phyloP scores from a whole-genome alignment of 2,888 invertebrate species.

The Cheilosia scutellata region DNA sequence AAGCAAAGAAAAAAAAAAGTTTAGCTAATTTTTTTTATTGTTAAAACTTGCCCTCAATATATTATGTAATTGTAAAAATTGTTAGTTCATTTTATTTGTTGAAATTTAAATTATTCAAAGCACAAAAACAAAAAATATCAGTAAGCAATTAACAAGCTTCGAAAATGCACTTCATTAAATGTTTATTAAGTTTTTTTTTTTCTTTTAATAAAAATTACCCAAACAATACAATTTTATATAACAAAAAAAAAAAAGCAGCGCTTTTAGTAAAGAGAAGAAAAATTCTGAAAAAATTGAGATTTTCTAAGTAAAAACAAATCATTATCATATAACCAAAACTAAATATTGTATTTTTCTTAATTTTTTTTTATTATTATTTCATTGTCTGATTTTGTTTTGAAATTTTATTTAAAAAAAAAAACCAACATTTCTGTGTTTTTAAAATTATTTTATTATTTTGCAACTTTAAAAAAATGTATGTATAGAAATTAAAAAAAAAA shows the following conservation, averaged over 20 bases:
- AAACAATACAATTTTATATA: constrained; percentile 28
- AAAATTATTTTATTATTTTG: constrained; percentile 37
- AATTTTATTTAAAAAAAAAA: constrained; percentile 60
- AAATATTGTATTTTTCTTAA: constrained; percentile 70
- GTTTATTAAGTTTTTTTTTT: constrained; percentile 48
- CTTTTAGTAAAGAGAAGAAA: constrained; percentile 41
- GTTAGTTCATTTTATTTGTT: constrained; percentile 63
- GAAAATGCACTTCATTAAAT: constrained; percentile 64
- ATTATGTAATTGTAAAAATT: constrained; percentile 40
- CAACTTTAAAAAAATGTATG: constrained; percentile 46
- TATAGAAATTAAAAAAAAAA: constrained; percentile 47
- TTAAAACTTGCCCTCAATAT: constrained; percentile 50
- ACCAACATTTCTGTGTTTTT: constrained; percentile 47
- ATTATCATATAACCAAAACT: constrained; percentile 42
- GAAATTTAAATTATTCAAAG: constrained; percentile 61
- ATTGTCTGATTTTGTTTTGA: constrained; percentile 54
- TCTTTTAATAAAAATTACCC: constrained; percentile 14
- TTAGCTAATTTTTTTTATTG: constrained; percentile 18
- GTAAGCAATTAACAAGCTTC: constrained; percentile 16
- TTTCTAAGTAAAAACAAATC: constrained; percentile 25
- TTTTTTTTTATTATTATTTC: constrained; percentile 52
- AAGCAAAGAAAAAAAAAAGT: background rate
- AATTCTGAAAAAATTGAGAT: constrained; percentile 1
- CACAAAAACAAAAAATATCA: constrained; percentile 25
- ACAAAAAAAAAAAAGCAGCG: constrained; percentile 52